Evolutionary conservation across 30 jellyfish, hydroid and myxozoan genomes (phyloP), one percentile per base, ranked within the genome.

Genomic region (Hydra vulgaris): DNA sequence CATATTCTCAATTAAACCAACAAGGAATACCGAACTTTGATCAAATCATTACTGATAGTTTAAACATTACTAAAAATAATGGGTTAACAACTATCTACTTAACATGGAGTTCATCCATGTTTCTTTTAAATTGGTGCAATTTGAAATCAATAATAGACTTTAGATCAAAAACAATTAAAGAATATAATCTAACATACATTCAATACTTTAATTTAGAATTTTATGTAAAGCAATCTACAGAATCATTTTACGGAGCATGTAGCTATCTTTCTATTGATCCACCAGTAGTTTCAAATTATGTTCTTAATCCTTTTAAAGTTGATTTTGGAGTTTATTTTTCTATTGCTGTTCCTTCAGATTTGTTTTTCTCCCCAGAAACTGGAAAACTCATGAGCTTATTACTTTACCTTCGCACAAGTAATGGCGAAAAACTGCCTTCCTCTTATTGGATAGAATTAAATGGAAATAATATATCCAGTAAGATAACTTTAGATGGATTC

Each of bases 361-460:
- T 80, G 66, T 90, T 90, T 75, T 86, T 7, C 52, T 66, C 97
- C 5, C 97, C 97, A 0, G 53, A 17, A 27, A 22, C 88, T 26
- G 97, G 84, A 18, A 77, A 83, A 24, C 56, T 56, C 68, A 90
- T 90, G 97, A 78, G 73, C 22, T 17, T 90, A 72, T 26, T 70
- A 23, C 74, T 85, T 66, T 52, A 78, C n/a, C 73, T 90, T 21
- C 80, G 88, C 26, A 70, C 87, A 0, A 17, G 72, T 4, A 21
- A 4, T 53, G 87, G 87, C 4, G 87, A 23, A 8, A 70, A 23
- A n/a, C 12, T 80, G 15, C 23, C 81, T 23, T 22, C 68, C 12
- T 23, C 83, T 17, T 27, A 74, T 80, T 80, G 87, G 87, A 80
- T 80, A 0, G 40, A 20, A 22, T 67, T 70, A 22, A 80, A 67